Percentiles rank a stretch among this genome's conserved stretches.
Conservation (phyloP, 2,888 invertebrate species). For the Serrognathus titanus region DNA sequence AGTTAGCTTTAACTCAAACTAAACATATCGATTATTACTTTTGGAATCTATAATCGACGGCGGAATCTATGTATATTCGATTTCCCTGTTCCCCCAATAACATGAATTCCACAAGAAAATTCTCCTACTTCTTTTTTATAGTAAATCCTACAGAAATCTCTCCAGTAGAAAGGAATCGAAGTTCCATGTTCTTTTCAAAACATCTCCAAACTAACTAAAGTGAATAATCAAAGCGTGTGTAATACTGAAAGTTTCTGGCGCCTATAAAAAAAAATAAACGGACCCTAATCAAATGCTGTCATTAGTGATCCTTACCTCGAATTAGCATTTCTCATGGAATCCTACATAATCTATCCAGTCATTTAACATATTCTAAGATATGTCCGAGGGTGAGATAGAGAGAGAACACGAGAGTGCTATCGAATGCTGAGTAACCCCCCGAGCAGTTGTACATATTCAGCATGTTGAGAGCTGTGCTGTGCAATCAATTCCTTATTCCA, state of each 20-base stretch:
- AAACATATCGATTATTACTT: constrained; percentile 20
- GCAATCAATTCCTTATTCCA: constrained; percentile 47
- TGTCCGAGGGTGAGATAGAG: constrained; percentile 18
- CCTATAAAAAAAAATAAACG: neutral
- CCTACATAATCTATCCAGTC: constrained; percentile 20
- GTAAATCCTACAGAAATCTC: too few species aligned
- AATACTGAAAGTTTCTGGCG: too few species aligned
- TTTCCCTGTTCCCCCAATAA: too few species aligned
- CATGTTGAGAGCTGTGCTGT: constrained; percentile 37
- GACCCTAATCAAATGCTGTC: constrained; percentile 20
- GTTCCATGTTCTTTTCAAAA: too few species aligned
- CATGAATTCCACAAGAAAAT: too few species aligned
- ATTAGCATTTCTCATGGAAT: constrained; percentile 19
- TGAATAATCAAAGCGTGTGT: too few species aligned
- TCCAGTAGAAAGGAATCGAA: too few species aligned
- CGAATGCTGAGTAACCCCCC: constrained; percentile 14
- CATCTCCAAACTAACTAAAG: too few species aligned
- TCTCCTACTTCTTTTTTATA: too few species aligned
- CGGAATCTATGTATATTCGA: too few species aligned
- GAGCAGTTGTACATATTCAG: constrained; percentile 41
- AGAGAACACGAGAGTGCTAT: constrained; percentile 15
- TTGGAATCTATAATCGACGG: constrained; percentile 12
- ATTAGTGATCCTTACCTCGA: constrained; percentile 14
- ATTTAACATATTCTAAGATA: constrained; percentile 23
- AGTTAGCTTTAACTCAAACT: constrained; percentile 26